Evolutionary conservation across 1,140 invertebrate species (phyloP), one percentile per base, ranked within the genome.

Genomic region (Rhynchophorus ferrugineus): DNA sequence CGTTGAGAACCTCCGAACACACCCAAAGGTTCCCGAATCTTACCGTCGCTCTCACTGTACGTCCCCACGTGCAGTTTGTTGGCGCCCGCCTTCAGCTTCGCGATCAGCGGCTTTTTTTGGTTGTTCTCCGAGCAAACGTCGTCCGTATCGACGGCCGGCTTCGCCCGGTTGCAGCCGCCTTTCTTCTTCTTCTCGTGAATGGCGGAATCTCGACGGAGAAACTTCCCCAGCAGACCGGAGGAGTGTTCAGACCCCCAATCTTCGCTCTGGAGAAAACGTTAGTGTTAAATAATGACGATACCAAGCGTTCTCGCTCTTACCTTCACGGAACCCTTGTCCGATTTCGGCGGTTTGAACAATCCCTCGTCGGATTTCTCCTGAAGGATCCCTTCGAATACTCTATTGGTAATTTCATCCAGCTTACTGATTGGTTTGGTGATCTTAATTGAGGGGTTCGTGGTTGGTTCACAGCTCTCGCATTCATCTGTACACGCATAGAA

Each of bases 351-450:
- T 66, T 64, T 72, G 16, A 44, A 56, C 9, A 49, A 57, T 6
- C 60, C 67, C 44, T 66, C 67, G 61, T 80, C 72, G 43, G 75
- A 69, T 68, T 85, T 77, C 56, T 82, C 80, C 66, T 85, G 82
- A 36, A 90, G 71, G 24, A 91, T 70, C 59, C 88, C 86, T 65
- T 88, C 86, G 70, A 89, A 91, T 43, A 90, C 85, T 71, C 81
- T 78, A 73, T 90, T 90, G 17, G 87, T 90, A 36, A 90, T 85
- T 69, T 88, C 86, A 60, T 90, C 85, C 37, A 89, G 70, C 6
- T 80, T 62, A 41, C 29, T 46, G 8, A 53, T 47, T 49, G n/a
- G n/a, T n/a, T 62, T 60, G 11, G 54, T 44, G 29, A 51, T 60
- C 38, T 59, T 63, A 13, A 53, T 37, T 34, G 46, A 38, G 13